A percentile compares a stretch with the other conserved stretches of the same genome.
Conservation (phyloP, 2,113 vertebrate species). For the Dipodomys spectabilis region DNA sequence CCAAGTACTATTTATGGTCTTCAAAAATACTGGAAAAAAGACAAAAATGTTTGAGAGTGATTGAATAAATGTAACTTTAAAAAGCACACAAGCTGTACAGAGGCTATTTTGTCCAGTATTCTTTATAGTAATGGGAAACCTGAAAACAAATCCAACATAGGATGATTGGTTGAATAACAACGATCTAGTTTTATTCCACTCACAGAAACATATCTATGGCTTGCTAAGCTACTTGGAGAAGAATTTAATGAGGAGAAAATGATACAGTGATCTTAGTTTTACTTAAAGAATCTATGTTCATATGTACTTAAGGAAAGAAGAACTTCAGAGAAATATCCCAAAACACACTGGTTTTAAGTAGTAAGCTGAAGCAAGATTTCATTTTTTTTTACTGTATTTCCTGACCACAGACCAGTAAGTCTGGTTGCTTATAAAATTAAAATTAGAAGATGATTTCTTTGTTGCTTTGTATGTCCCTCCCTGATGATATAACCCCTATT, state of each 20-base stretch:
- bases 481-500: too few relatives aligned
- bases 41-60: not conserved
- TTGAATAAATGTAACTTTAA: not conserved
- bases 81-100: not conserved
- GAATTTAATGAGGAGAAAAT: not conserved
- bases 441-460: not conserved
- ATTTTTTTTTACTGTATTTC: not conserved
- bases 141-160: not conserved
- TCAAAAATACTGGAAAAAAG: conserved; percentile 27
- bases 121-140: not conserved
- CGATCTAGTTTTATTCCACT: not conserved
- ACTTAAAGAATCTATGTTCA: conserved; percentile 7
- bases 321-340: not conserved
- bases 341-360: not conserved
- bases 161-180: not conserved
- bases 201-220: not conserved
- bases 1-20: not conserved
- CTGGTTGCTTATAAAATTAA: not conserved
- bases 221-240: not conserved
- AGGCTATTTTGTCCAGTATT: not conserved
- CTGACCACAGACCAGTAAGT: not conserved
- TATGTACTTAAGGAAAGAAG: not conserved
- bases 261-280: not conserved
- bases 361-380: not conserved
- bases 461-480: too few relatives aligned